Evolutionary conservation across 2,797 vertebrate species (phyloP), one percentile per base, ranked within the genome.

Genomic region (Australoheros facetus): DNA sequence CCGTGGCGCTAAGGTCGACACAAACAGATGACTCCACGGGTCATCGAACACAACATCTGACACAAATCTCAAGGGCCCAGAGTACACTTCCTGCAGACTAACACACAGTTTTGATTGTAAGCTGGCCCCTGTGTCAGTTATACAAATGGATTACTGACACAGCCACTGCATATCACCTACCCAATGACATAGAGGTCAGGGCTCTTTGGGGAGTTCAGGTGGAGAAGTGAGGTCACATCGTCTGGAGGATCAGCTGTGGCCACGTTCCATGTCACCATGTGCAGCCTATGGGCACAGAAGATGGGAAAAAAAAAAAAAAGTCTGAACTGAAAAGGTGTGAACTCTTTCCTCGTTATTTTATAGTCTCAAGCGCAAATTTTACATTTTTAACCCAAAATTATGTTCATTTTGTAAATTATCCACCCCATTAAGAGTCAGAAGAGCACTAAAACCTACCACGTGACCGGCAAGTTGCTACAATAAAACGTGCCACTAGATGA

Each of bases 201-300:
- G 12, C 75, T 81, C 71, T 88, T 87, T 71, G 86, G 82, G 0
- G 93, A 94, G 81, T 93, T 91, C 7, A 98, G 94, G 59, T 96
- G 95, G 69, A 99, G 96, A 28, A 99, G 94, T 16, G 94, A 90
- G 53, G 85, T 90, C 81, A 97, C 81, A 73, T 98, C 96, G 0
- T 94, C 91, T 48, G 97, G 97, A 6, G 98, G 98, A 70, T 96
- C 94, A 26, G 95, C 96, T n/a, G 97, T 97, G 74, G 96, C 98
- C 83, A 99, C 97, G 0, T 99, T 99, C 98, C 98, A 99, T 0
- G 98, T 99, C 87, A 98, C 94, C 42, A 99, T 87, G 78, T 98
- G 97, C 1, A 99, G 85, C 87, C 98, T 99, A 86, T 12, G 42
- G 76, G 1, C 3, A 74, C 2, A 4, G 1, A 56, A 45, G 42